A percentile compares a stretch with the other conserved stretches of the same genome.
Conservation (phyloP, 2,113 vertebrate genomes). For the Marmota monax region DNA sequence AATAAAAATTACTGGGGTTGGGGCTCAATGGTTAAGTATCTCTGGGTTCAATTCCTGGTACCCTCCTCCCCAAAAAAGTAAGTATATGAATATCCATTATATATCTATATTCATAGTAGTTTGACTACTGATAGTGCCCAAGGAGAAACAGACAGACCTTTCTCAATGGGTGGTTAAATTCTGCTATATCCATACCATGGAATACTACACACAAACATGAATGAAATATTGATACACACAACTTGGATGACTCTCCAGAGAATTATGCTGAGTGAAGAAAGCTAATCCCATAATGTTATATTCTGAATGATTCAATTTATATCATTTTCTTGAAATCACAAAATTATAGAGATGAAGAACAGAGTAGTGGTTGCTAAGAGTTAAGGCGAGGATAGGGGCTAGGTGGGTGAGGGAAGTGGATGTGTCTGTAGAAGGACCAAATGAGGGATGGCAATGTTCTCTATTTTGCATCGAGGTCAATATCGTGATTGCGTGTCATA, state of each 20-base stretch:
- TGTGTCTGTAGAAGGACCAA: background rate
- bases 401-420: background rate
- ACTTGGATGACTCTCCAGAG: background rate
- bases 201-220: conserved; percentile 4
- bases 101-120: background rate
- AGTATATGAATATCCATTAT: background rate
- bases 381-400: background rate
- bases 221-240: background rate
- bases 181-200: background rate
- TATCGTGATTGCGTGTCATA: background rate
- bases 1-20: too few species aligned
- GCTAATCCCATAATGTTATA: background rate
- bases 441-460: background rate
- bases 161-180: background rate
- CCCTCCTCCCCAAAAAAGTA: too few species aligned
- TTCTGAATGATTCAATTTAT: background rate
- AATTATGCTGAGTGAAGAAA: background rate
- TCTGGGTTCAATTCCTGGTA: too few species aligned
- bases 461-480: background rate
- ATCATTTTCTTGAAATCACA: background rate
- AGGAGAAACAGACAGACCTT: background rate
- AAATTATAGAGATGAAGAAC: background rate
- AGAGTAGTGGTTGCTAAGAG: background rate
- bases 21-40: too few species aligned
- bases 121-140: background rate